These are phyloP conservation scores for Edolisoma coerulescens DNA, from an alignment of 2,113 vertebrate genomes.

Conservation along the genomic window DNA sequence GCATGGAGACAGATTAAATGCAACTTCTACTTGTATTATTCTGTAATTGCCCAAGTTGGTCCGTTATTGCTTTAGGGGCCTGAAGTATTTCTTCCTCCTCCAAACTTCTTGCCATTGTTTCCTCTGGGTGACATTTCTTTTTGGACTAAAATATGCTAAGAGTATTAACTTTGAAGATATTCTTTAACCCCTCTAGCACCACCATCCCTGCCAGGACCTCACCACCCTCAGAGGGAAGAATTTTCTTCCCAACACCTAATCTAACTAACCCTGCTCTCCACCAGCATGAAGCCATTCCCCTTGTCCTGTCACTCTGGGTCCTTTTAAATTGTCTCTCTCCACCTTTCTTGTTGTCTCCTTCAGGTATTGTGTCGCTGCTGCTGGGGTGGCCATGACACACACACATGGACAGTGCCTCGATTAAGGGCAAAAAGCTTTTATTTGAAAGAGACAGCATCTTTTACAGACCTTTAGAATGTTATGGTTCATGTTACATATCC, in stretches of 20 bases:
- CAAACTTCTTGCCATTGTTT: not conserved
- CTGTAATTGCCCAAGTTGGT: not conserved
- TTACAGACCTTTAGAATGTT: no score
- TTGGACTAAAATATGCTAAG: not conserved
- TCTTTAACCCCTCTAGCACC: not conserved
- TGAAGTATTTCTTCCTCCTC: not conserved
- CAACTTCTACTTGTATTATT: not conserved
- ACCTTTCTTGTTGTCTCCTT: not conserved
- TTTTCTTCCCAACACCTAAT: not conserved
- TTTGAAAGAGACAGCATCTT: no score
- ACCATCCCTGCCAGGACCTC: not conserved
- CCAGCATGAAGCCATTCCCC: not conserved
- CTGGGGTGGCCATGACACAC: no score
- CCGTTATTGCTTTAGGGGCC: not conserved
- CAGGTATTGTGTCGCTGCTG: no score
- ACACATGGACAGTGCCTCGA: no score
- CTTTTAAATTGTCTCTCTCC: not conserved
- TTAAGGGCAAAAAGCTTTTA: no score
- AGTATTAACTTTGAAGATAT: not conserved
- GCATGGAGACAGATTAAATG: not conserved
- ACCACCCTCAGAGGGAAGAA: not conserved
- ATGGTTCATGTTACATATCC: no score
- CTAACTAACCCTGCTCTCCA: not conserved
- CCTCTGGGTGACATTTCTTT: not conserved
- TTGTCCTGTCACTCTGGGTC: not conserved